Conservation (phyloP, 2,113 vertebrate species). For the Neotragus pygmaeus region DNA sequence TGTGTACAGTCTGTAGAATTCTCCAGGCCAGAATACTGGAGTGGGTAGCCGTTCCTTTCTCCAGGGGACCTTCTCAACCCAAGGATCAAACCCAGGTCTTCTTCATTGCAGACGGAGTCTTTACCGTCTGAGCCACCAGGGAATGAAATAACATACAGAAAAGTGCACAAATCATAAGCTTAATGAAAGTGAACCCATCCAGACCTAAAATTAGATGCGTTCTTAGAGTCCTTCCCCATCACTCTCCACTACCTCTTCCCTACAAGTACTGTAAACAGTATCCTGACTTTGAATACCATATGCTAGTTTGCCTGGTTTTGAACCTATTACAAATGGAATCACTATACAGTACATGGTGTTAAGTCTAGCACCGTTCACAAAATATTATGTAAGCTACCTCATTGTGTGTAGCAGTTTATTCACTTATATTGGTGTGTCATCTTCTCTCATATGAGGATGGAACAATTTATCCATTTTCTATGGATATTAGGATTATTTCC, state of each 20-base stretch:
- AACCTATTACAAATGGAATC: background rate
- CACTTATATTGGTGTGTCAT: background rate
- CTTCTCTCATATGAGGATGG: background rate
- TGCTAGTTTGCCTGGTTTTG: background rate
- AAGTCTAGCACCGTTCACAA: background rate
- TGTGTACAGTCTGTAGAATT: accelerated
- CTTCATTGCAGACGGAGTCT: background rate
- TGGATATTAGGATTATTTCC: background rate
- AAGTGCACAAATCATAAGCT: background rate
- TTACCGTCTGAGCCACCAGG: background rate
- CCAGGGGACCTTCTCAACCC: background rate
- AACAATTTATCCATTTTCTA: background rate
- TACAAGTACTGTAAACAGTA: background rate
- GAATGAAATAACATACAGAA: background rate
- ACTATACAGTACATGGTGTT: background rate
- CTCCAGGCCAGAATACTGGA: background rate
- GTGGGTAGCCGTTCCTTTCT: background rate
- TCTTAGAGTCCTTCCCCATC: background rate
- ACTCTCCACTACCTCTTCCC: no score
- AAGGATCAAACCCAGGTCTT: background rate
- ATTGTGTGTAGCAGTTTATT: background rate
- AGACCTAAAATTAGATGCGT: background rate
- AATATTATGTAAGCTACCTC: background rate
- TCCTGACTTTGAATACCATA: background rate
- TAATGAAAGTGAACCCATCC: background rate